Evolutionary conservation across 92 coral and sea anemone genomes (phyloP), one percentile per base, ranked within the genome.

Genomic region (Parazoanthus darwini): DNA sequence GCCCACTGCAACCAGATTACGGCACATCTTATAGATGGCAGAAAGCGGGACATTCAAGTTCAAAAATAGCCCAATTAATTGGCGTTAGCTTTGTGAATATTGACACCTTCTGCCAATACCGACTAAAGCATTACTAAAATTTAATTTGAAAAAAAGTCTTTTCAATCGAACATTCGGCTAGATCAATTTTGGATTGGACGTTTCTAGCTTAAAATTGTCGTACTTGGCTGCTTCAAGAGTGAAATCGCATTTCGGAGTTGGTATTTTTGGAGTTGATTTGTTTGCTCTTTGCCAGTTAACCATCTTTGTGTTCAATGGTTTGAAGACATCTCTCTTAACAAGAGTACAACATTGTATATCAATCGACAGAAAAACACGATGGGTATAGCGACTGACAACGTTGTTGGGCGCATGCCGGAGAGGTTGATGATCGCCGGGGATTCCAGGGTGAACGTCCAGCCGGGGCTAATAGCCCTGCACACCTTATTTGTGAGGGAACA

Each of bases 341-440:
- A 26, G 5, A 20, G 25, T 23, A 2, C 25, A 7, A 2, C 25
- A 7, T 23, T 63, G 20, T 86, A 18, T 74, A 4, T 86, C 48
- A 9, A 20, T 59, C 54, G 8, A 48, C 92, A 95, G 98, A 82
- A 87, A 67, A 95, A 95, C 86, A 90, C 92, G 0, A 91, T 92
- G 93, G 98, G 96, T 20, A 75, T 93, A 36, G 94, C 94, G 54
- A 95, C 94, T 68, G 95, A 88, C 72, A 96, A 96, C 59, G 94
- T 91, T 8, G 89, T 96, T 18, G 98, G 98, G 39, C 98, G 98
- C 46, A 90, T 82, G 75, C 86, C 96, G 36, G 92, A 93, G 83
- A 91, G 95, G 35, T 87, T 96, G 23, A 89, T 96, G 80, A 92
- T 90, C 15, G 98, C 98, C 4, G 98, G 98, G 10, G 98, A 96